Evolutionary conservation across 2,113 vertebrate genomes (phyloP).

Genomic region (Psilopsiagon aurifrons): DNA sequence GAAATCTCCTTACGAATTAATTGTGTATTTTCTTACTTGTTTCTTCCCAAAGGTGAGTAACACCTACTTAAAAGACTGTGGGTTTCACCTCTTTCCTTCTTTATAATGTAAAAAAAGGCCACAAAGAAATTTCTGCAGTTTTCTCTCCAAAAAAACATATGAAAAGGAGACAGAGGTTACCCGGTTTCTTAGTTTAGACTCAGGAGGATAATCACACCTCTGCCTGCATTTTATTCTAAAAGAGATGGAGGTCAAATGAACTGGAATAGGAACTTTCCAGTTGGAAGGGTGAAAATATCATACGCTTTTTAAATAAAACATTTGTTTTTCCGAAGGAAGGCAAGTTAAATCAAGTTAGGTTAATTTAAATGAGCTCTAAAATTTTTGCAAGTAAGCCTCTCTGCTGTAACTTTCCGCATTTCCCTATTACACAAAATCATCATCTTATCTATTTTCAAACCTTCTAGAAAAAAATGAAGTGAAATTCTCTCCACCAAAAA

Average conservation of each 20-base stretch:
- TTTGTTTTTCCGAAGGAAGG: background rate
- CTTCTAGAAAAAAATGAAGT: background rate
- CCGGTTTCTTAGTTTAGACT: conserved; percentile 1
- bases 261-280: background rate
- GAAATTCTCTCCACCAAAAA: background rate
- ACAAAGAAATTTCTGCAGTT: background rate
- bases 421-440: rapidly evolving
- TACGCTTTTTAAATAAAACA: background rate
- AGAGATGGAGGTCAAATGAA: background rate
- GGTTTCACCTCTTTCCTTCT: background rate
- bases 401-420: background rate
- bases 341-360: background rate
- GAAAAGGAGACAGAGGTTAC: background rate
- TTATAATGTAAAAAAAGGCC: background rate
- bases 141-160: background rate
- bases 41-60: background rate
- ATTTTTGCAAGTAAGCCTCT: background rate
- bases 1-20: background rate
- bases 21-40: background rate
- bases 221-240: background rate
- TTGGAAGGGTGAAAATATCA: background rate
- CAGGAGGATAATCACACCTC: background rate
- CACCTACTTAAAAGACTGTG: background rate
- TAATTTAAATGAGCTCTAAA: background rate
- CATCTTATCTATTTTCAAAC: background rate